Evolutionary conservation across 2,888 invertebrate species (phyloP).

Genomic region (Caenorhabditis sp.): DNA sequence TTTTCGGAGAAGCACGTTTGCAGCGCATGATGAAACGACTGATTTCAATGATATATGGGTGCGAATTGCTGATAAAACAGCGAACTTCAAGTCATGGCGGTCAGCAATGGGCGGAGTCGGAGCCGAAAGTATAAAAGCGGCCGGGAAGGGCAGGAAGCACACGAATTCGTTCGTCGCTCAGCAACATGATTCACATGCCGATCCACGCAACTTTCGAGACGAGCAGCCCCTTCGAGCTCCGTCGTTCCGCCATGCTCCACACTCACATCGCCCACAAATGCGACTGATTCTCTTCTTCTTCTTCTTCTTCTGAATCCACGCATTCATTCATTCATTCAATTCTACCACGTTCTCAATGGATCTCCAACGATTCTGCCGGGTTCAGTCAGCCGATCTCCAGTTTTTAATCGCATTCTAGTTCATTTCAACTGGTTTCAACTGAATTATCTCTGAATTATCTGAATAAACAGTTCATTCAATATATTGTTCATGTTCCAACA

Average conservation of each 20-base stretch:
- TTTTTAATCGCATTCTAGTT: neutral
- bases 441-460: too few relatives aligned
- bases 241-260: conserved; percentile 26
- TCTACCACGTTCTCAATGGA: conserved; percentile 11
- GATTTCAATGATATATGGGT: conserved; percentile 42
- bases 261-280: neutral
- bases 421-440: conserved; percentile 1
- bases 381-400: conserved; percentile 8
- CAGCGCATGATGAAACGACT: conserved; percentile 44
- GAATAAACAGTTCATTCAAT: too few relatives aligned
- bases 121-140: conserved; percentile 21
- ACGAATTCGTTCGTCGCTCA: conserved; percentile 16
- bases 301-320: neutral
- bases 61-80: conserved; percentile 11
- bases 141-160: neutral
- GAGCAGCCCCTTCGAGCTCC: conserved; percentile 26
- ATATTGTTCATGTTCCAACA: too few relatives aligned
- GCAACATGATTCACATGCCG: conserved; percentile 48
- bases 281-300: neutral
- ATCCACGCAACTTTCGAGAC: conserved; percentile 32
- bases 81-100: conserved; percentile 23
- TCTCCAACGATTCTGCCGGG: neutral
- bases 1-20: conserved; percentile 31
- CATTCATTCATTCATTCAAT: neutral
- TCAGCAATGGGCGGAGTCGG: conserved; percentile 23